phyloP scores from a whole-genome alignment of 1,140 invertebrate species.

The Acyrthosiphon pisum region DNA sequence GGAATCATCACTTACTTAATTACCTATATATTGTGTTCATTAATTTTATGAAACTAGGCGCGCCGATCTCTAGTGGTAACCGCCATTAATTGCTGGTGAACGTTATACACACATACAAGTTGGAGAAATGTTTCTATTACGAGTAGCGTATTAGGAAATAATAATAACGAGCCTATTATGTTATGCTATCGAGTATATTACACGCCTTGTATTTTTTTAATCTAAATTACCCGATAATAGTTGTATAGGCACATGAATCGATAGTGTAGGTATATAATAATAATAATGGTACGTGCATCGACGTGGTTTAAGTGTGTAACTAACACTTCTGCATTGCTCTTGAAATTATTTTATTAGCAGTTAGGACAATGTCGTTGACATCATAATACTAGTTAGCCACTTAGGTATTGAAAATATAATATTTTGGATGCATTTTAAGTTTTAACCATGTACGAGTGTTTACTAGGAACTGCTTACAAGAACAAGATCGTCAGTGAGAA shows the following conservation, averaged over 20 bases:
- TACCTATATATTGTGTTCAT: background rate
- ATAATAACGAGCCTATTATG: constrained; percentile 4
- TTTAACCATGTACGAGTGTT: background rate
- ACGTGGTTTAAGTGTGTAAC: background rate
- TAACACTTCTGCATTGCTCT: background rate
- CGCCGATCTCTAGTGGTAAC: background rate
- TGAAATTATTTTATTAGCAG: background rate
- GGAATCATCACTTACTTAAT: background rate
- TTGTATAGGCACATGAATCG: background rate
- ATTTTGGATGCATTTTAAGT: background rate
- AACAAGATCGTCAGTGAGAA: background rate
- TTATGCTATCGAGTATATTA: background rate
- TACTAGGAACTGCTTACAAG: background rate
- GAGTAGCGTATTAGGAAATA: background rate
- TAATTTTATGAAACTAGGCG: background rate
- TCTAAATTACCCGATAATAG: constrained; percentile 17
- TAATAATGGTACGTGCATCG: background rate
- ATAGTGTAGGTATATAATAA: background rate
- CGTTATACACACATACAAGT: background rate
- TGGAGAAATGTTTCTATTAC: background rate
- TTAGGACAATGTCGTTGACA: background rate
- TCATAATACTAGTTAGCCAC: background rate
- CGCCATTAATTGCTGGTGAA: background rate
- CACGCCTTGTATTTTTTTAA: background rate
- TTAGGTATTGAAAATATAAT: background rate